phyloP scores from a whole-genome alignment of 2,113 vertebrate genomes.

The Periophthalmodon schlosseri region DNA sequence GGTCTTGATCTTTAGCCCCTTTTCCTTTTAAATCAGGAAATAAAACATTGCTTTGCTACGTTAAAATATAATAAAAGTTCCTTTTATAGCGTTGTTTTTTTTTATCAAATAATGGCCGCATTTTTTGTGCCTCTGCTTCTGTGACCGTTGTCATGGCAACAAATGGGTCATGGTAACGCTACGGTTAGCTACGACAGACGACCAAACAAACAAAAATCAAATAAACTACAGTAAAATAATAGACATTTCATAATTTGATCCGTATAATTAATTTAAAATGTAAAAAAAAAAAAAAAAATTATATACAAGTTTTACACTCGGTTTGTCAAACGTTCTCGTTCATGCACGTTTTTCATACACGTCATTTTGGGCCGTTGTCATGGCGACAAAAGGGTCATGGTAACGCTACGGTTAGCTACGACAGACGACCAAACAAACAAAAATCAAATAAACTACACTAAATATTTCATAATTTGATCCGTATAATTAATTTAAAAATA shows the following conservation, averaged over 20 bases:
- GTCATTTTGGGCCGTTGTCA: too few relatives aligned
- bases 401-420: too few relatives aligned
- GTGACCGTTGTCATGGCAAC: conserved; percentile 1
- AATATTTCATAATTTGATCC: background rate
- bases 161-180: background rate
- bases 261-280: too few relatives aligned
- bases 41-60: background rate
- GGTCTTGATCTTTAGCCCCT: background rate
- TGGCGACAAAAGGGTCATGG: background rate
- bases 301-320: too few relatives aligned
- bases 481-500: too few relatives aligned
- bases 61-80: background rate
- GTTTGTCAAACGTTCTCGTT: too few relatives aligned
- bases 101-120: background rate
- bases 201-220: background rate
- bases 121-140: background rate
- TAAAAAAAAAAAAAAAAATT: background rate
- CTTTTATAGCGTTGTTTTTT: background rate
- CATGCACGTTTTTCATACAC: too few relatives aligned
- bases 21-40: background rate
- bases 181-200: background rate
- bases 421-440: background rate
- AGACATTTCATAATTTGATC: background rate
- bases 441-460: background rate
- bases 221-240: too few relatives aligned